Evolutionary conservation across 2,797 vertebrate species (phyloP).

Genomic region (Neosilurus mollespiculum): DNA sequence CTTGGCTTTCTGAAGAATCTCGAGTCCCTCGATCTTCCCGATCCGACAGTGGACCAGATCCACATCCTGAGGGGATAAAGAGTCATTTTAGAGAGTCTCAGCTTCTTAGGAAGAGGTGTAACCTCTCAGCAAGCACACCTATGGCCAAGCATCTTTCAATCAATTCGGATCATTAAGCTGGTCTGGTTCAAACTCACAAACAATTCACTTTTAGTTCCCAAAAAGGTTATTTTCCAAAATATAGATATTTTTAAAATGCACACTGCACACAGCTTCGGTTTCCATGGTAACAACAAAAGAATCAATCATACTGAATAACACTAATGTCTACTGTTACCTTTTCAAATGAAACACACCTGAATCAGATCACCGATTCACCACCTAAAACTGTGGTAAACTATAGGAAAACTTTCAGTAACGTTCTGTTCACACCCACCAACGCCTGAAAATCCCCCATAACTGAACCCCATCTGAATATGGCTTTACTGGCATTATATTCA

Average conservation of each 20-base stretch:
- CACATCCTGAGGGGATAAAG: constrained; percentile 80
- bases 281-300: neutral
- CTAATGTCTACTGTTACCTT: neutral
- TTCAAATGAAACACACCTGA: neutral
- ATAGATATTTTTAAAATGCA: neutral
- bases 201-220: neutral
- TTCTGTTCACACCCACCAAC: neutral
- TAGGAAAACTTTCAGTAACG: neutral
- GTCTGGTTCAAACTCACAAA: neutral
- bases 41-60: constrained; percentile 97
- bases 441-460: no score
- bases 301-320: neutral
- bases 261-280: no score
- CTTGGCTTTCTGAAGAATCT: constrained; percentile 93
- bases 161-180: neutral
- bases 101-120: neutral
- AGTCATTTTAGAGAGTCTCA: neutral
- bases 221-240: neutral
- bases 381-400: neutral
- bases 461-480: neutral
- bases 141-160: neutral
- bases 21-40: constrained; percentile 96
- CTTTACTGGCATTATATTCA: neutral
- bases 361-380: neutral
- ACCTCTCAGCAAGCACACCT: neutral